Evolutionary conservation across 2,797 vertebrate genomes (phyloP).

Genomic region (Fringilla coelebs): DNA sequence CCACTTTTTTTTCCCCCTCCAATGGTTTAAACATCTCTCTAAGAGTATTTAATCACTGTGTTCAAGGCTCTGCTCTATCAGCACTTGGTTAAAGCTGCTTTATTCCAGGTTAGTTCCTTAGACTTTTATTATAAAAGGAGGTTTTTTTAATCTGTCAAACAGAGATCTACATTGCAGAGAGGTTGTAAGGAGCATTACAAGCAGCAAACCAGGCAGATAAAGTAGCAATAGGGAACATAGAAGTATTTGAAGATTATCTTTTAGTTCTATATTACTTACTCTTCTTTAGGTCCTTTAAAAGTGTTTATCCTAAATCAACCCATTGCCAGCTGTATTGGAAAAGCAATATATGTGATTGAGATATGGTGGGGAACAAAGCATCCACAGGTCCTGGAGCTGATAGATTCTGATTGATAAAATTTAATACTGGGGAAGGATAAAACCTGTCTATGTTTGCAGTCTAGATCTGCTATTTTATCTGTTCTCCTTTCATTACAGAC

Average conservation of each 20-base stretch:
- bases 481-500: neutral
- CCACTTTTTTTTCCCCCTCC: neutral
- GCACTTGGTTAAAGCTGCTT: neutral
- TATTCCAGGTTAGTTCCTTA: neutral
- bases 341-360: conserved; percentile 59
- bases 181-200: neutral
- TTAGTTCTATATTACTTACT: neutral
- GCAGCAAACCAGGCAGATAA: conserved; percentile 2
- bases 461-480: conserved; percentile 36
- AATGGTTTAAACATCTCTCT: neutral
- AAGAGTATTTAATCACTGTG: neutral
- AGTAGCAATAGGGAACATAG: neutral
- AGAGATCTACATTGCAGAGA: neutral
- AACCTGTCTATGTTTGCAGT: conserved; percentile 4
- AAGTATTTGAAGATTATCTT: conserved; percentile 33
- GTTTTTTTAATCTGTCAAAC: neutral
- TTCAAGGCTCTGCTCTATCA: neutral
- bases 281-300: conserved; percentile 1
- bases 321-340: conserved; percentile 31
- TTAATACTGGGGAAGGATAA: conserved; percentile 65
- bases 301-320: conserved; percentile 54
- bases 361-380: conserved; percentile 47
- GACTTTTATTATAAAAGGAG: neutral
- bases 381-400: neutral
- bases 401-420: conserved; percentile 66